Evolutionary conservation across 2,888 invertebrate genomes (phyloP), one percentile per base, ranked within the genome.

Genomic region (Ophion slaviceki): DNA sequence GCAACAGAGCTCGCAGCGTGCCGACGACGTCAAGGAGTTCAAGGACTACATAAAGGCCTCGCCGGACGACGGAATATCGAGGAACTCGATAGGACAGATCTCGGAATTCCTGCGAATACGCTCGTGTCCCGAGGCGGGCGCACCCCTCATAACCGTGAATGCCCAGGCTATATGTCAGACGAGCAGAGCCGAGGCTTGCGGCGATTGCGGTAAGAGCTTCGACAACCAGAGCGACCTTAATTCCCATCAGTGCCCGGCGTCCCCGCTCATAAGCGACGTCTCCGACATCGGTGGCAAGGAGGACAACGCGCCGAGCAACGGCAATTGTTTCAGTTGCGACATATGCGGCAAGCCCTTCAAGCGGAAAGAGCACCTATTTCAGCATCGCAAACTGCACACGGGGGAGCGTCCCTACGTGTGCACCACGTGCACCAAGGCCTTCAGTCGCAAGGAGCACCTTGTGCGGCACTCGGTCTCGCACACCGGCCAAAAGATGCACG

Each of bases 381-480:
- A 96, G 87, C 96, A 96, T 89, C 94, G 96, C 1, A 96, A 96
- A 90, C 92, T 96, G 1, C 96, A 96, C 89, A 95, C 96, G 0
- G 96, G 96, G 7, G 95, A 96, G 86, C 94, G 96, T 67, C 96
- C 96, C 0, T 96, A 96, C 89, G 95, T 95, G 32, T 96, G 96
- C 87, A 95, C 95, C 0, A 95, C 96, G 61, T 96, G 96, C 90
- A 95, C 95, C 67, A 96, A 96, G 90, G 95, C 96, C 0, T 96
- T 96, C 90, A 96, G 96, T 90, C 95, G 96, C 2, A 96, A 96
- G 88, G 96, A 96, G 90, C 96, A 96, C 91, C 91, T 96, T 74
- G 94, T 96, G 80, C 94, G 96, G 4, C 96, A 96, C 91, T 94
- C 95, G 84, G 95, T 96, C 0, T 96, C 96, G 2, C 96, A 96